A percentile compares a stretch with the other conserved stretches of the same genome.
Conservation (phyloP, 2,797 vertebrate species). For the Neoniphon sammara region DNA sequence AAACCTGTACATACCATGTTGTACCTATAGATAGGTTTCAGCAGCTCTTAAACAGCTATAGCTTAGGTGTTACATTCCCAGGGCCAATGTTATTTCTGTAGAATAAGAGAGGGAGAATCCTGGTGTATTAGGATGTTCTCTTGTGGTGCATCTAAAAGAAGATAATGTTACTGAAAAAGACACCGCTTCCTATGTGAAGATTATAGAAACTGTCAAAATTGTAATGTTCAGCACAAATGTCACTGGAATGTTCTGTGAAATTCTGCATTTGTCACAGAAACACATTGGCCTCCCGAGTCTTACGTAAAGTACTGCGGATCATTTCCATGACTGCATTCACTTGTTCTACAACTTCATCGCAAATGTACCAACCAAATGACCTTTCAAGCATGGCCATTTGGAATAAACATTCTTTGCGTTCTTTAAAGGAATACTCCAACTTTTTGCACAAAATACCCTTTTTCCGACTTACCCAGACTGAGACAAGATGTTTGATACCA, state of each 20-base stretch:
- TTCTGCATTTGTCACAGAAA: constrained; percentile 9
- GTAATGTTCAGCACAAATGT: neutral
- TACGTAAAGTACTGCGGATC: neutral
- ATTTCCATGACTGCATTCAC: neutral
- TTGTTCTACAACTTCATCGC: too few species aligned
- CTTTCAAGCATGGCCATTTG: neutral
- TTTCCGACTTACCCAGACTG: too few species aligned
- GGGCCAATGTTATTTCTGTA: constrained; percentile 1
- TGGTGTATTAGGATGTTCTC: too few species aligned
- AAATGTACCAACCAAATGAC: neutral
- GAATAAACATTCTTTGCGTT: too few species aligned
- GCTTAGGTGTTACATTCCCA: constrained; percentile 32
- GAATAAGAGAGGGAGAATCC: neutral
- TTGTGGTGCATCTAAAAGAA: neutral
- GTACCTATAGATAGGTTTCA: constrained; percentile 10
- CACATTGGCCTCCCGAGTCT: neutral
- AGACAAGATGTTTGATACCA: too few species aligned
- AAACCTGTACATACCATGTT: neutral
- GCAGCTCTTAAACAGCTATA: neutral
- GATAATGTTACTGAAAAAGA: neutral
- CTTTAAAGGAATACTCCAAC: too few species aligned
- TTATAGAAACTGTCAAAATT: constrained; percentile 1
- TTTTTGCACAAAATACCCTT: too few species aligned
- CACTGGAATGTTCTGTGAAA: constrained; percentile 14
- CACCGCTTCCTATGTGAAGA: neutral